Percentiles rank a stretch among this genome's conserved stretches.
phyloP scores from a whole-genome alignment of 2,797 vertebrate genomes.

The Lacerta agilis region DNA sequence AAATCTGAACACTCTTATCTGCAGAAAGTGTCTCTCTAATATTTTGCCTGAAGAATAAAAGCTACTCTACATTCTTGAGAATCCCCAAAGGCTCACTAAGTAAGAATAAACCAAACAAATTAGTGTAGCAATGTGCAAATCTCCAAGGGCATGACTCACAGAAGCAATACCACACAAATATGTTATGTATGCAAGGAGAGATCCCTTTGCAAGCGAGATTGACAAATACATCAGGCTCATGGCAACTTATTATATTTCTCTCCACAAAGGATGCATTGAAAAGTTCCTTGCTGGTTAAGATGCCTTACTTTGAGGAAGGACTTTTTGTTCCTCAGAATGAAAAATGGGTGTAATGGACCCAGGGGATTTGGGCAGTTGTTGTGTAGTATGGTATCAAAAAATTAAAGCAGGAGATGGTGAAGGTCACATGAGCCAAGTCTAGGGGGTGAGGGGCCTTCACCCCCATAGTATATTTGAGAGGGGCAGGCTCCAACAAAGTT shows the following conservation, averaged over 20 bases:
- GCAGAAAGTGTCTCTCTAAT: neutral
- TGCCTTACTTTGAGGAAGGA: too few species aligned
- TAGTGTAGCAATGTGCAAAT: constrained; percentile 37
- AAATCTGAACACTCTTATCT: neutral
- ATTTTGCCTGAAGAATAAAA: constrained; percentile 41
- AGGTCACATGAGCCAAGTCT: too few species aligned
- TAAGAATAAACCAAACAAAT: constrained; percentile 53
- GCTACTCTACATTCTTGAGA: constrained; percentile 35
- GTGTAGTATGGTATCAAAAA: too few species aligned
- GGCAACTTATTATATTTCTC: constrained; percentile 17
- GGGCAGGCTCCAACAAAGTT: too few species aligned
- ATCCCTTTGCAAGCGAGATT: neutral
- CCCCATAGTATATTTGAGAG: too few species aligned
- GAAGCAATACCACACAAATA: constrained; percentile 3
- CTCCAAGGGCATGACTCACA: constrained; percentile 47
- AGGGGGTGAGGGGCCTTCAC: too few species aligned
- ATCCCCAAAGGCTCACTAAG: constrained; percentile 56
- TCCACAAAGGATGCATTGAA: neutral
- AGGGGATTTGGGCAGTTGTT: too few species aligned
- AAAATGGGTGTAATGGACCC: too few species aligned
- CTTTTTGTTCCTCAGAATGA: too few species aligned
- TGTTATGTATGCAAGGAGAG: neutral
- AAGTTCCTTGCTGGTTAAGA: neutral
- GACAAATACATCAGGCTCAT: constrained; percentile 17
- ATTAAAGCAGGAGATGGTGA: too few species aligned